Evolutionary conservation across 2,113 vertebrate species (phyloP).

Genomic region (Astatoreochromis straeleni): DNA sequence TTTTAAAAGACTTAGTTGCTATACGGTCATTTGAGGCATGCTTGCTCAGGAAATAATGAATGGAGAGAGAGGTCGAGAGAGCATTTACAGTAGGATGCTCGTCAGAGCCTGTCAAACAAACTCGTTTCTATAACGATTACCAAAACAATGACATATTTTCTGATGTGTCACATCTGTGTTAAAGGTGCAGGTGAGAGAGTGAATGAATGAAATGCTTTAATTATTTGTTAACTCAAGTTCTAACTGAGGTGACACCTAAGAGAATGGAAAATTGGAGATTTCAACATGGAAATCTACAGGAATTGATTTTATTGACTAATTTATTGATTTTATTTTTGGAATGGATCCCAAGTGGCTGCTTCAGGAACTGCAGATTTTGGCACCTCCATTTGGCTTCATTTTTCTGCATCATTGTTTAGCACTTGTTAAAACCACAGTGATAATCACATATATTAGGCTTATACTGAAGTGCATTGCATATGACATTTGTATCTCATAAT

Average conservation of each 20-base stretch:
- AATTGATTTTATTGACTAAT: background rate
- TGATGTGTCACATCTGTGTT: background rate
- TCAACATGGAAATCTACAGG: background rate
- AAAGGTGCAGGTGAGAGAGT: background rate
- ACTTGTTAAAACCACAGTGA: background rate
- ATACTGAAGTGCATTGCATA: background rate
- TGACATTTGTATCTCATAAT: background rate
- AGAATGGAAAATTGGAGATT: background rate
- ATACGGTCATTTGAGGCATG: background rate
- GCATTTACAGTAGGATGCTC: background rate
- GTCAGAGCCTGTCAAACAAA: background rate
- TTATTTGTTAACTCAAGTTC: background rate
- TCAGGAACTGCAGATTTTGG: background rate
- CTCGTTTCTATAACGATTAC: background rate
- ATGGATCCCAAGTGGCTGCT: background rate
- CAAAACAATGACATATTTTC: background rate
- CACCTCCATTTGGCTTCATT: rapidly evolving
- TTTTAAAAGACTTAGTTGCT: background rate
- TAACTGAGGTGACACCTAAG: background rate
- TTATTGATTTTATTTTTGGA: background rate
- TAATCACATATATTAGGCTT: background rate
- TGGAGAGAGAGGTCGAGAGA: background rate
- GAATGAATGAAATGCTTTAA: background rate
- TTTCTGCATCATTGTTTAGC: background rate
- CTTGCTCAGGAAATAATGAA: background rate